A percentile compares a stretch with the other conserved stretches of the same genome.
Conservation (phyloP, 2,113 vertebrate species). For the Megaptera novaeangliae region DNA sequence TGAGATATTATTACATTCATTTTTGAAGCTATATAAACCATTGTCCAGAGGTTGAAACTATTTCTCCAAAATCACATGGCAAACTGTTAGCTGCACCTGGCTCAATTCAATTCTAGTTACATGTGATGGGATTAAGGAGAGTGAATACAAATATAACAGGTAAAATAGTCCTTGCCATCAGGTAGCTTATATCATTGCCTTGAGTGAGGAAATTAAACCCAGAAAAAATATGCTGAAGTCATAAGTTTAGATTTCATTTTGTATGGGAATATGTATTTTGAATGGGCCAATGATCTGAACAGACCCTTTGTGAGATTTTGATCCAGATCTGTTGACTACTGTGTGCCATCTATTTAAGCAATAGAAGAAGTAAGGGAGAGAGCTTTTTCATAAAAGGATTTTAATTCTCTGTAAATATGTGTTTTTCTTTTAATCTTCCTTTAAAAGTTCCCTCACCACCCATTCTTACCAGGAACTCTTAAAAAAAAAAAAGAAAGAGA, state of each 20-base stretch:
- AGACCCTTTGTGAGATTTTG: background rate
- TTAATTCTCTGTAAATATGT: background rate
- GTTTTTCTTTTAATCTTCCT: background rate
- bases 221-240: conserved; percentile 19
- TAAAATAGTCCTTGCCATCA: background rate
- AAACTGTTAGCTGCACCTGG: background rate
- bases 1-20: background rate
- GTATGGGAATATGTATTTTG: background rate
- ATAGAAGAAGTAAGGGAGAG: background rate
- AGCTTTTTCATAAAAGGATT: background rate
- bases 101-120: background rate
- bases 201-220: conserved; percentile 12
- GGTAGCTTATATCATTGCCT: background rate
- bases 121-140: background rate
- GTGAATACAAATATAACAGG: background rate
- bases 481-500: background rate
- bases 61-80: background rate
- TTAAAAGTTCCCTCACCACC: background rate
- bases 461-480: conserved; percentile 3
- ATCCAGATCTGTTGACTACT: background rate
- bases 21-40: background rate
- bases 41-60: conserved; percentile 16
- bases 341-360: background rate
- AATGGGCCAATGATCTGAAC: background rate
- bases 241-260: conserved; percentile 18